Conservation (phyloP, 2,113 vertebrate genomes). For the Thamnaconus septentrionalis region DNA sequence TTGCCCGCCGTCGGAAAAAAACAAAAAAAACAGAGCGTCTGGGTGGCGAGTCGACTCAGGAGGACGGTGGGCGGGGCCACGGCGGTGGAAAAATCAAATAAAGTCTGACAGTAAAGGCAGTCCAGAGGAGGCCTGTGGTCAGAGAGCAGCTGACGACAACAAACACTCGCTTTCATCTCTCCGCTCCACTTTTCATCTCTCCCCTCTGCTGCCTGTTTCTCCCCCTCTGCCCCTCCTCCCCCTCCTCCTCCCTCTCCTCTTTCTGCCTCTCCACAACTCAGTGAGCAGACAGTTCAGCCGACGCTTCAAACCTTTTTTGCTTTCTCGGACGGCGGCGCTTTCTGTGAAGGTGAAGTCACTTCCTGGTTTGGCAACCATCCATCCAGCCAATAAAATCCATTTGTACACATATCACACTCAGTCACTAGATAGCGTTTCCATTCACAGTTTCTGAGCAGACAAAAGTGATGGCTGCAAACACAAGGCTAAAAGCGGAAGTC, state of each 20-base stretch:
- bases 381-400: no score
- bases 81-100: conserved; percentile 57
- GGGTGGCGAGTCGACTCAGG: conserved; percentile 29
- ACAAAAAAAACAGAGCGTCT: conserved; percentile 50
- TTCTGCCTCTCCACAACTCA: neutral
- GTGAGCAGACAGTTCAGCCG: no score
- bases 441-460: no score
- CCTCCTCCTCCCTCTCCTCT: neutral
- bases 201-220: conserved; percentile 24
- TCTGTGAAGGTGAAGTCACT: no score
- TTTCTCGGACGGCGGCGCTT: no score
- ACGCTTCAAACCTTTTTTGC: no score
- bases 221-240: conserved; percentile 19
- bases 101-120: conserved; percentile 54
- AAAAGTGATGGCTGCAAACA: no score
- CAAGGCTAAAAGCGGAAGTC: no score
- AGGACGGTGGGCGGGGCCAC: conserved; percentile 27
- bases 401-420: no score
- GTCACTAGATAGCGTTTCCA: no score
- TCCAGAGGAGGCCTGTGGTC: conserved; percentile 55
- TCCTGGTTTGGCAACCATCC: no score
- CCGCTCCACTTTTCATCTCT: conserved; percentile 25
- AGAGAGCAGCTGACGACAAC: conserved; percentile 35
- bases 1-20: conserved; percentile 37
- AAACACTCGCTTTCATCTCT: conserved; percentile 23